Percentiles rank a stretch among this genome's conserved stretches.
These are phyloP conservation scores for Hypotaenidia philippensis DNA, from an alignment of 2,797 vertebrate species.

Conservation along the genomic window DNA sequence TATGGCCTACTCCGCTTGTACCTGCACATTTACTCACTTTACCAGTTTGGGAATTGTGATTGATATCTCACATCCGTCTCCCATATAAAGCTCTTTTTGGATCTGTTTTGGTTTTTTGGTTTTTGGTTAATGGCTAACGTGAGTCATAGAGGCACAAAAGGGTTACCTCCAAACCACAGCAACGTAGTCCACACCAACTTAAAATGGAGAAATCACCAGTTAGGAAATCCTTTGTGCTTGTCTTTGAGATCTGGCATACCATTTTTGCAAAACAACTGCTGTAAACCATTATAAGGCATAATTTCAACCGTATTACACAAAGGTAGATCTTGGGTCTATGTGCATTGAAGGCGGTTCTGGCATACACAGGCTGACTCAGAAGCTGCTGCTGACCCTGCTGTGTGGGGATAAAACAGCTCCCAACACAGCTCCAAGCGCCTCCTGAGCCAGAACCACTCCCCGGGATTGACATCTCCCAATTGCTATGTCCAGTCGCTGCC, in stretches of 20 bases:
- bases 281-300: accelerated
- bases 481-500: accelerated
- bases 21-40: not conserved
- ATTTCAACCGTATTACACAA: accelerated
- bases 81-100: not conserved
- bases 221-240: not conserved
- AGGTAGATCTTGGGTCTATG: not conserved
- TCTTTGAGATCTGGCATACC: not conserved
- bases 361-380: accelerated
- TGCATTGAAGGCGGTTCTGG: not conserved
- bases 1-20: not conserved
- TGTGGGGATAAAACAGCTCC: too few species aligned
- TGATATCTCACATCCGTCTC: not conserved
- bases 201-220: not conserved
- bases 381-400: accelerated
- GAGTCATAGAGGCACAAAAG: not conserved
- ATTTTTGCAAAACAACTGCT: not conserved
- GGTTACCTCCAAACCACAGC: not conserved
- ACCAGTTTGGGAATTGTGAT: not conserved
- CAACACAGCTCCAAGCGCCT: accelerated
- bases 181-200: not conserved
- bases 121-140: not conserved
- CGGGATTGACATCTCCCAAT: accelerated
- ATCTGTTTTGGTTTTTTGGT: not conserved
- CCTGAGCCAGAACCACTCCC: not conserved